Evolutionary conservation across 2,797 vertebrate genomes (phyloP).

Genomic region (Ataeniobius toweri): DNA sequence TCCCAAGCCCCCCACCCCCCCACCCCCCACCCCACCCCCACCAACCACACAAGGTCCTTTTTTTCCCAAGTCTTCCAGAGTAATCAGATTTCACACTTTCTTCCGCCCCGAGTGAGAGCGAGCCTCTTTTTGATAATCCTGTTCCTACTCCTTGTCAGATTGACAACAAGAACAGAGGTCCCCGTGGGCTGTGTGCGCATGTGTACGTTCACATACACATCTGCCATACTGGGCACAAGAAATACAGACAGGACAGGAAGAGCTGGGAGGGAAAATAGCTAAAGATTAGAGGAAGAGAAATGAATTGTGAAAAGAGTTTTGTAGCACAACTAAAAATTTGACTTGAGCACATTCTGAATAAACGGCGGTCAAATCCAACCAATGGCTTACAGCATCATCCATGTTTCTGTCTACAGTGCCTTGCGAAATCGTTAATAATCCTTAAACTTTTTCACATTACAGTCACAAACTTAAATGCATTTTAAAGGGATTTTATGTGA

Average conservation of each 20-base stretch:
- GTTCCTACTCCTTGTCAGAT: slow-evolving; percentile 69
- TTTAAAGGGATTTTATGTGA: no score
- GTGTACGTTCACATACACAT: not conserved
- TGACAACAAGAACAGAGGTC: slow-evolving; percentile 64
- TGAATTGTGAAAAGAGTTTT: not conserved
- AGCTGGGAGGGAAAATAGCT: not conserved
- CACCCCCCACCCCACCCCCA: slow-evolving; percentile 2
- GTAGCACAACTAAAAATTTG: not conserved
- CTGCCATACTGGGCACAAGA: not conserved
- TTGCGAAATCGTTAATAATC: not conserved
- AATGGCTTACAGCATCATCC: not conserved
- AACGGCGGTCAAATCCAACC: not conserved
- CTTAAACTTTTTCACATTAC: not conserved
- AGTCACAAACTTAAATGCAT: not conserved
- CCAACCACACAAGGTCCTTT: slow-evolving; percentile 51
- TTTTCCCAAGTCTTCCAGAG: slow-evolving; percentile 61
- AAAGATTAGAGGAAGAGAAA: slow-evolving; percentile 3
- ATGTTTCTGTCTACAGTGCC: not conserved
- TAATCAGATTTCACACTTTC: slow-evolving; percentile 75
- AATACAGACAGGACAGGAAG: slow-evolving; percentile 9
- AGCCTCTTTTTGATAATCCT: slow-evolving; percentile 59
- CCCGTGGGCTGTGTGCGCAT: slow-evolving; percentile 27
- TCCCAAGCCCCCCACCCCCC: not conserved
- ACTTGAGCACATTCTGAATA: not conserved
- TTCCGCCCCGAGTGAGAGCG: slow-evolving; percentile 50